Conservation (phyloP, 2,797 vertebrate genomes). For the Phataginus tetradactyla region DNA sequence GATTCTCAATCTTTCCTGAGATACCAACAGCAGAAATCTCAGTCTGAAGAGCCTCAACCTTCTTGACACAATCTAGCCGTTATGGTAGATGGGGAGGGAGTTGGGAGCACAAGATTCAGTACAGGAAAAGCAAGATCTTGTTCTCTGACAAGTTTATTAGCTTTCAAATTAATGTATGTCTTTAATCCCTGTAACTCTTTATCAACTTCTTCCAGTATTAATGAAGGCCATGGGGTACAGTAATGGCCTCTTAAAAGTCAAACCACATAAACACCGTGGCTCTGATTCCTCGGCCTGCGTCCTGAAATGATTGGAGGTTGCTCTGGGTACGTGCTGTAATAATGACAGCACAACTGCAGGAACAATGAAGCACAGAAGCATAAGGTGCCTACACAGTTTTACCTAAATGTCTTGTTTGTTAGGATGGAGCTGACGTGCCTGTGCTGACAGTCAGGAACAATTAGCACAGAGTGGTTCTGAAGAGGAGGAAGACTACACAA, state of each 20-base stretch:
- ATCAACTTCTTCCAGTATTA: background rate
- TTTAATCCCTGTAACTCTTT: background rate
- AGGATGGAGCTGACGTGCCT: background rate
- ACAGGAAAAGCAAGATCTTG: background rate
- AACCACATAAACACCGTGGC: background rate
- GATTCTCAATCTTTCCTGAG: background rate
- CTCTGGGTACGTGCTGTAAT: background rate
- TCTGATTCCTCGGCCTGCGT: background rate
- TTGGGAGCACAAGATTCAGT: background rate
- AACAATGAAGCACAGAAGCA: constrained; percentile 31
- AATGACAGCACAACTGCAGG: background rate
- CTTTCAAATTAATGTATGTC: background rate
- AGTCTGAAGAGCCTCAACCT: background rate
- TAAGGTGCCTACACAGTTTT: constrained; percentile 56
- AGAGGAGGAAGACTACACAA: constrained; percentile 43
- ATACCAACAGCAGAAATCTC: background rate
- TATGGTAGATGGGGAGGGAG: background rate
- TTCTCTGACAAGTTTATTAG: background rate
- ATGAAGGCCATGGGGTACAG: background rate
- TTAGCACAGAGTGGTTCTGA: constrained; percentile 44
- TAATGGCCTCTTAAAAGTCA: constrained; percentile 21
- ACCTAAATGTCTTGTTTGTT: constrained; percentile 38
- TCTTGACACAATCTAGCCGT: background rate
- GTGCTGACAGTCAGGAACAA: constrained; percentile 45
- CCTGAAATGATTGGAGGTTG: background rate